These are phyloP conservation scores for Macrostomum lignano DNA, from an alignment of 1,140 invertebrate genomes.

Conservation along the genomic window DNA sequence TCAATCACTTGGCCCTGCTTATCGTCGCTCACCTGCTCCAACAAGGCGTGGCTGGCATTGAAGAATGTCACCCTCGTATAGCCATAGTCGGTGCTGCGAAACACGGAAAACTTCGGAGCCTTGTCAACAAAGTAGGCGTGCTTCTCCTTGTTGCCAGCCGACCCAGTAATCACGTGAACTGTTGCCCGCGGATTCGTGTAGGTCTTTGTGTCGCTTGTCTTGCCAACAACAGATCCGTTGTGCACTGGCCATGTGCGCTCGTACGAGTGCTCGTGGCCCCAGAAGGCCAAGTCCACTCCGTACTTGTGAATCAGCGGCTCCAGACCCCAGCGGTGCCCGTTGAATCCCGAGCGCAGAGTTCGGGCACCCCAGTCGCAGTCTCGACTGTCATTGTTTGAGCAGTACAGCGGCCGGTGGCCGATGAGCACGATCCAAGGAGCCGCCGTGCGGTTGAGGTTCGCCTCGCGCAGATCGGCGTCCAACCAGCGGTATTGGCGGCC, in stretches of 20 bases:
- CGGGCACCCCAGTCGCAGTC: no score
- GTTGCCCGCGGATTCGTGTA: conserved; percentile 60
- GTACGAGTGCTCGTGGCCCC: conserved; percentile 29
- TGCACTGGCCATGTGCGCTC: conserved; percentile 1
- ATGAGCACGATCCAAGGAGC: conserved; percentile 72
- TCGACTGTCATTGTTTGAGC: conserved; percentile 51
- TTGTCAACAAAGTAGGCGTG: conserved; percentile 15
- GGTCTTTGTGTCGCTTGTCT: no score
- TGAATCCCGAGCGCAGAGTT: no score
- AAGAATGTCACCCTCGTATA: conserved; percentile 47
- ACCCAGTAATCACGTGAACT: conserved; percentile 67
- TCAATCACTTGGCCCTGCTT: no score
- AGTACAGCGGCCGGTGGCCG: conserved; percentile 87
- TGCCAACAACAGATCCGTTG: no score
- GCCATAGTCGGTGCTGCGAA: conserved; percentile 53
- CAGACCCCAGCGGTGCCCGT: no score
- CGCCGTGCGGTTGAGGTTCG: no score
- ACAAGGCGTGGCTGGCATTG: conserved; percentile 51
- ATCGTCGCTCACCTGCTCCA: conserved; percentile 54
- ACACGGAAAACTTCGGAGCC: conserved; percentile 35
- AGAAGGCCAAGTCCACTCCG: conserved; percentile 8
- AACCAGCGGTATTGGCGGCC: conserved; percentile 64
- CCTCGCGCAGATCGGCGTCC: conserved; percentile 41
- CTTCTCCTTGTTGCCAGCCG: conserved; percentile 34
- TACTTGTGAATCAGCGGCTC: conserved; percentile 8